Evolutionary conservation across 2,797 vertebrate species (phyloP), one percentile per base, ranked within the genome.

Genomic region (Alfaro cultratus): DNA sequence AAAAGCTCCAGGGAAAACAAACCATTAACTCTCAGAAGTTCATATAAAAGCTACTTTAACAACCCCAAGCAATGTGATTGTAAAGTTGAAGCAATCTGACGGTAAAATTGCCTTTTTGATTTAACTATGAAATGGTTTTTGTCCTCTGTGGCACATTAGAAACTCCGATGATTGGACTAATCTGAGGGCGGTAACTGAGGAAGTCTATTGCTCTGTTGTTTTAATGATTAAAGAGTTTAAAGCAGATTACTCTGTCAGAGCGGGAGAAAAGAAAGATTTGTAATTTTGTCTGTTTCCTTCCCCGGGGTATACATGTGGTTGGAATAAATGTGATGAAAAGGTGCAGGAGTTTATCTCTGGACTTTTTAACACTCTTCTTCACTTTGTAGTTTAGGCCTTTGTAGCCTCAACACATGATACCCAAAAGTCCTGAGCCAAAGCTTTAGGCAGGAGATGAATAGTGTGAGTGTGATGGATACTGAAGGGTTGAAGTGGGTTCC

Each of bases 361-460:
- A 90, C 86, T 79, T 88, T 88, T 86, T 83, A 82, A 78, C 68
- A n/a, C 81, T 76, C 79, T 81, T 83, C 74, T 80, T 73, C 76
- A 81, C 93, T 93, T 92, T 94, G 91, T 92, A 92, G 88, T 89
- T 80, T 76, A 93, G 67, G 86, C 82, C 92, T 94, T 93, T 93
- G 91, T 89, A 92, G 89, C 87, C 70, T 62, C 80, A 86, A 91
- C 85, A 89, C 87, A 87, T 87, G 89, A 90, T 78, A 80, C 91
- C 94, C 91, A 93, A 93, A 90, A 93, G 91, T 87, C 93, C 91
- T 93, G 85, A 91, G 84, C 55, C 21, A 16, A 75, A 83, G 85
- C 83, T 83, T 92, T 80, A 88, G 83, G 80, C 80, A 74, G 49
- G 85, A 81, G 88, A 83, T 87, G 86, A 88, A 88, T 81, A 81